Conservation (phyloP, 2,888 invertebrate species). For the Dorcus parallelipipedus region DNA sequence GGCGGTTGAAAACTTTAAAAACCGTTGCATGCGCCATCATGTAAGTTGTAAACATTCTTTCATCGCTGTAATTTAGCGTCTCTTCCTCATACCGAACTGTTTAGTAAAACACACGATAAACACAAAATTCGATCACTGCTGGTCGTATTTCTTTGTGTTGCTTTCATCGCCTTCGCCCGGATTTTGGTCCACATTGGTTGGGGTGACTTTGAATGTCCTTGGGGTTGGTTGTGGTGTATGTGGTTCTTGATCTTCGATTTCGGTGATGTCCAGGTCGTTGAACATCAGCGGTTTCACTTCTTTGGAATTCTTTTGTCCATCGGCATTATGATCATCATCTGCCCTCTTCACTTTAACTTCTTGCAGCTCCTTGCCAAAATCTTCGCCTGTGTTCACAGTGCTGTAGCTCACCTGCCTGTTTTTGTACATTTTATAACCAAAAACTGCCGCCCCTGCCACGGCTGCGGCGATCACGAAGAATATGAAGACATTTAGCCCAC, state of each 20-base stretch:
- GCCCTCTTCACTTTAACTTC: conserved; percentile 27
- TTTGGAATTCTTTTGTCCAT: conserved; percentile 4
- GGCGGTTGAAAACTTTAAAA: too few relatives aligned
- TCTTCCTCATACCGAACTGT: conserved; percentile 5
- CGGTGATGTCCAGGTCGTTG: conserved; percentile 17
- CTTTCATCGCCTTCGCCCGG: background rate
- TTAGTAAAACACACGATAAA: background rate
- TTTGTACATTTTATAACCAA: conserved; percentile 58
- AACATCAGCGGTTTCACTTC: conserved; percentile 42
- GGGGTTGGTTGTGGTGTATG: background rate
- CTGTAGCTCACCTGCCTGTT: conserved; percentile 29
- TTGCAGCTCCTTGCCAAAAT: conserved; percentile 34
- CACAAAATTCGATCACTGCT: too few relatives aligned
- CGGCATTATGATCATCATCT: conserved; percentile 16
- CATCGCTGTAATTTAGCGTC: too few relatives aligned
- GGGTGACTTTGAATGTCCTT: background rate
- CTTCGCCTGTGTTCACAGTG: conserved; percentile 36
- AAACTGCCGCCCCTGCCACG: conserved; percentile 53
- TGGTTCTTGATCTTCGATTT: background rate
- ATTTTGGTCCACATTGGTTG: background rate
- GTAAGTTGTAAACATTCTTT: too few relatives aligned
- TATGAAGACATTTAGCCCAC: conserved; percentile 4
- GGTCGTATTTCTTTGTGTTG: background rate
- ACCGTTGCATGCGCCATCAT: too few relatives aligned
- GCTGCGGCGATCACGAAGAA: conserved; percentile 48